These are phyloP conservation scores for Pollachius pollachius DNA, from an alignment of 2,113 vertebrate species.

Conservation along the genomic window DNA sequence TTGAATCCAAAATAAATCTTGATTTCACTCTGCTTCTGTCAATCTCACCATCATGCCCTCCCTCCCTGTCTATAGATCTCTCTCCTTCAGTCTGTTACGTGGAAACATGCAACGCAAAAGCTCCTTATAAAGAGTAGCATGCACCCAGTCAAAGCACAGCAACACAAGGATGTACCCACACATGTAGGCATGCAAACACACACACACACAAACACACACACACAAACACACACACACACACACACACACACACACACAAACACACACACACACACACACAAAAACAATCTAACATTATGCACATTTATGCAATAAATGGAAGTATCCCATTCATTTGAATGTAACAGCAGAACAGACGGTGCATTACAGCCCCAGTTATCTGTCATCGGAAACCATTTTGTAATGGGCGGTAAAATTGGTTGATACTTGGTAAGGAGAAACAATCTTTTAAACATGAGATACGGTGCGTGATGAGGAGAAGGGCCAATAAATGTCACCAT, in stretches of 20 bases:
- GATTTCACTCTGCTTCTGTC: not conserved
- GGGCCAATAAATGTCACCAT: too few relatives aligned
- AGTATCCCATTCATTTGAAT: too few relatives aligned
- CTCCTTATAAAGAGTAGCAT: too few relatives aligned
- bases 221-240: conserved; percentile 1
- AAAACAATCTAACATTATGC: not conserved
- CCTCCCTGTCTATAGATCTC: not conserved
- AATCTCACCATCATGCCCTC: not conserved
- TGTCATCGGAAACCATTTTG: too few relatives aligned
- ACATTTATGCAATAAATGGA: not conserved
- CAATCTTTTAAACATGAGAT: too few relatives aligned
- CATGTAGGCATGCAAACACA: not conserved
- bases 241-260: conserved; percentile 14
- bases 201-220: conserved; percentile 18
- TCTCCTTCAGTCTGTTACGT: not conserved
- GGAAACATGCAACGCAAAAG: not conserved
- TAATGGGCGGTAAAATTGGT: too few relatives aligned
- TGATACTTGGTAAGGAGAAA: too few relatives aligned
- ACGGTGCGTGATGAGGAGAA: too few relatives aligned
- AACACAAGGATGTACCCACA: not conserved
- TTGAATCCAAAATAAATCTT: conserved; percentile 41
- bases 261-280: not conserved
- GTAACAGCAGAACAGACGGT: too few relatives aligned
- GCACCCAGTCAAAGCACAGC: not conserved
- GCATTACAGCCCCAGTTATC: too few relatives aligned